Base-by-base conservation (phyloP, 2,113 vertebrate species). In the Orthochromis indermauri region DNA sequence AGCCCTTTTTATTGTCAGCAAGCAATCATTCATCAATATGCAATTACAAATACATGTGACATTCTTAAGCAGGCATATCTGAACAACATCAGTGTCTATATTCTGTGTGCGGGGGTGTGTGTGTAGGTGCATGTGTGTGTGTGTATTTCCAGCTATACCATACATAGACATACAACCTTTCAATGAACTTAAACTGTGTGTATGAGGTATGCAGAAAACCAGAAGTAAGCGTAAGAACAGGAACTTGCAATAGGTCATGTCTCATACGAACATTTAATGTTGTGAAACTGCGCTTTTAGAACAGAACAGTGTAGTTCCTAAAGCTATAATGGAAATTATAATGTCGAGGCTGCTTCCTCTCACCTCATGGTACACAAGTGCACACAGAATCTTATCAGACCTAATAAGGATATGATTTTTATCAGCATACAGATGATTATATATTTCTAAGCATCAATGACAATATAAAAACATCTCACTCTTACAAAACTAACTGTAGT, bases 161-260 rank as follows among this genome's bases (percentile, higher is more conserved):
- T 51, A 51, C 47, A 49, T 49, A 51, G 49, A 19, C 49, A 51
- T 51, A n/a, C 17, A 2, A 51, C 8, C 49, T 51, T 51, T 51
- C 49, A 0, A 51, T n/a, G 49, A 51, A 51, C 0, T 51, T 19
- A 51, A 51, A 51, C 17, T 51, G 49, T 19, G 47, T 51, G 49
- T 51, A 0, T 19, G 8, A 51, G 49, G 17, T n/a, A 51, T 51
- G 8, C 49, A 51, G 49, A 51, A 51, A 51, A 51, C 4, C 17
- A 51, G 49, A 51, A 51, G 17, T 19, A 51, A 51, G 47, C 17
- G 0, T 51, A 51, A 51, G 47, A 51, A 51, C 17, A 51, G 47
- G 47, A 51, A 51, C 47, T 51, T 51, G 47, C 17, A 19, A 51
- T 6, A n/a, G 49, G 19, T 53, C 49, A 53, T n/a, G 19, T 53